A percentile compares a stretch with the other conserved stretches of the same genome.
These are phyloP conservation scores for Poeciliopsis paucimaculata DNA, from an alignment of 2,797 vertebrate species.

Conservation along the genomic window DNA sequence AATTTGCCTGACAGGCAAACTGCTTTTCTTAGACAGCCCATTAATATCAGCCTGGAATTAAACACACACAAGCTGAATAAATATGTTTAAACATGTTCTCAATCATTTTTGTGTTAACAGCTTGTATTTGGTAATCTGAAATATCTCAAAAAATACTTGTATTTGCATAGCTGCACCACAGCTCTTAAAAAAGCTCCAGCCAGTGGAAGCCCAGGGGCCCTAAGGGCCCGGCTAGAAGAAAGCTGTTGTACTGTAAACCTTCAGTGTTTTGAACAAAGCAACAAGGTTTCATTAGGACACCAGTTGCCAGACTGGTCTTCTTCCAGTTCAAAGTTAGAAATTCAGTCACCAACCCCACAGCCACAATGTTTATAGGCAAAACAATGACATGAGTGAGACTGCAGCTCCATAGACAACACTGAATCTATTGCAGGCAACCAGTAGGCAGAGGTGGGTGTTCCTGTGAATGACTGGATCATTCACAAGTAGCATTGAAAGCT, in stretches of 20 bases:
- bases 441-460: too few relatives aligned
- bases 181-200: neutral
- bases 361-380: neutral
- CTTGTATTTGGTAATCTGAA: neutral
- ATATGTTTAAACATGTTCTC: neutral
- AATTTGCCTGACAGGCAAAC: conserved; percentile 83
- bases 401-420: neutral
- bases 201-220: neutral
- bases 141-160: neutral
- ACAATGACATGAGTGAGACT: neutral
- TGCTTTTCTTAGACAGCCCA: conserved; percentile 91
- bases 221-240: neutral
- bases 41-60: conserved; percentile 84
- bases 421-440: neutral
- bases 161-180: neutral
- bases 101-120: neutral
- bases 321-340: neutral
- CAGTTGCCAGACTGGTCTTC: neutral
- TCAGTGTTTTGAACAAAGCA: neutral
- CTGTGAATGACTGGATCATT: too few relatives aligned
- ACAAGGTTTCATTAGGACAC: neutral
- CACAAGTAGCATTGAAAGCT: too few relatives aligned
- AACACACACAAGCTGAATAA: neutral
- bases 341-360: neutral
- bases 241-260: neutral